Evolutionary conservation across 2,888 invertebrate species (phyloP).

Genomic region (Petrolisthes cinctipes): DNA sequence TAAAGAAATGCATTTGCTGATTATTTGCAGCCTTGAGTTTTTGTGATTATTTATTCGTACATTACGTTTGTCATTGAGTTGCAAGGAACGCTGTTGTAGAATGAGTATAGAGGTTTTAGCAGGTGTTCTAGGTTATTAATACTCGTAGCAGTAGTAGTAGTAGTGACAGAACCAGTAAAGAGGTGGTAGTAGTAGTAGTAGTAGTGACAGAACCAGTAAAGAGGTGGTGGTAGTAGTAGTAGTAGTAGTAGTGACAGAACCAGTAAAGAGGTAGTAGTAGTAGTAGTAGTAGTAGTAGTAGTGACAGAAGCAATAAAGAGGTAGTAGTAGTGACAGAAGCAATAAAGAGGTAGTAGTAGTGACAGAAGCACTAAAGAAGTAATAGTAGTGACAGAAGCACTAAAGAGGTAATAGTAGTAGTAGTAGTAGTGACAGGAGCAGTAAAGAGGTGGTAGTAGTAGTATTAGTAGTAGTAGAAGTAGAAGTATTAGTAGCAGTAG

Average conservation of each 20-base stretch:
- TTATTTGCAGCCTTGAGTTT: too few relatives aligned
- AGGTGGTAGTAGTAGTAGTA: too few relatives aligned
- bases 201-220: too few relatives aligned
- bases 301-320: neutral
- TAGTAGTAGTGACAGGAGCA: neutral
- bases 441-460: neutral
- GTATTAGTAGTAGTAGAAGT: neutral
- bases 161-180: neutral
- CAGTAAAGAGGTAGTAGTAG: too few relatives aligned
- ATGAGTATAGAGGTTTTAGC: neutral
- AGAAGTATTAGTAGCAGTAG: neutral
- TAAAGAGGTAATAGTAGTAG: neutral
- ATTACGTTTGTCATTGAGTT: too few relatives aligned
- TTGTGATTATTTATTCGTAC: too few relatives aligned
- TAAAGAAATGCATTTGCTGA: too few relatives aligned
- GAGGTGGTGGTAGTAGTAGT: too few relatives aligned
- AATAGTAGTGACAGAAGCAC: neutral
- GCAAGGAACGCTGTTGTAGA: neutral
- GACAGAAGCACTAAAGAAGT: neutral
- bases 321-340: neutral
- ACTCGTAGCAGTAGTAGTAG: neutral
- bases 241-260: too few relatives aligned
- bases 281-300: too few relatives aligned
- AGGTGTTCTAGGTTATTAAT: neutral
- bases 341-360: neutral